Conservation (phyloP, 2,113 vertebrate species). For the Cranoglanis bouderius region DNA sequence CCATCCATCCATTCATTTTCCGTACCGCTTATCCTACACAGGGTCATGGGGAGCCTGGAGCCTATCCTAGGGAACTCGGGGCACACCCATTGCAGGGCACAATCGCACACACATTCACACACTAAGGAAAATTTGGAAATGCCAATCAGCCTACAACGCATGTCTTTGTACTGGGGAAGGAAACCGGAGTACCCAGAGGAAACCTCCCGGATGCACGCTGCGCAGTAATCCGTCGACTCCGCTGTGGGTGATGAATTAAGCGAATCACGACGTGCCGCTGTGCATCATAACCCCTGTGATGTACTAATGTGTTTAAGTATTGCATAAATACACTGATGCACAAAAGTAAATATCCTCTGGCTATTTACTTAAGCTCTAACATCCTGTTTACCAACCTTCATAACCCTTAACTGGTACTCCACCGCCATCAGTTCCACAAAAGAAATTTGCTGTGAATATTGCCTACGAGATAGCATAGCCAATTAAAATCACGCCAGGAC, state of each 20-base stretch:
- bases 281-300: not conserved
- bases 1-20: not conserved
- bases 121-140: too few relatives aligned
- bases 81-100: too few relatives aligned
- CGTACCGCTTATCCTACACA: too few relatives aligned
- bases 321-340: not conserved
- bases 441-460: not conserved
- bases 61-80: too few relatives aligned
- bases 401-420: not conserved
- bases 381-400: not conserved
- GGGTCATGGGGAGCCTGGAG: too few relatives aligned
- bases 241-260: not conserved
- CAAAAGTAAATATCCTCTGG: not conserved
- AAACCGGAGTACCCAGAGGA: too few relatives aligned
- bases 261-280: too few relatives aligned
- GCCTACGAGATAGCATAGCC: not conserved
- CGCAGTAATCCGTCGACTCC: not conserved
- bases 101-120: too few relatives aligned
- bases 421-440: not conserved
- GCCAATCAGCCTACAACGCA: too few relatives aligned
- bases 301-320: not conserved
- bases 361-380: not conserved
- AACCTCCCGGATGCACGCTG: too few relatives aligned
- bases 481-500: not conserved
- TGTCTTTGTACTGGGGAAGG: too few relatives aligned